Base-by-base conservation (phyloP, 1,140 invertebrate species). In the Aphidius ervi region DNA sequence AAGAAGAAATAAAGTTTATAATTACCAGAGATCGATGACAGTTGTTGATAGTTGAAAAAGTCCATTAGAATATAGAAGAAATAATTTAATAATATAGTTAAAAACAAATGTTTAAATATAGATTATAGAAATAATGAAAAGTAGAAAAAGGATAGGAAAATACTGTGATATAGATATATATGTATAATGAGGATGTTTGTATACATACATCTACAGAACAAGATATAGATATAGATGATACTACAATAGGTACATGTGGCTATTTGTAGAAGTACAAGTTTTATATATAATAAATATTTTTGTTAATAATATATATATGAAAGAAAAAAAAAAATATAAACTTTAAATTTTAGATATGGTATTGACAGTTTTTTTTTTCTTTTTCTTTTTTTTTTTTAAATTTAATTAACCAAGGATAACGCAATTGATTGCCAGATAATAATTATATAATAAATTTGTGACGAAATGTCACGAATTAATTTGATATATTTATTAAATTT, bases 161-260 rank as follows among this genome's bases (percentile, higher is more conserved):
- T 37, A 16, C 41, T 43, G 46, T n/a, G 48, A 53, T 56, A 64
- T 47, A 59, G 48, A 54, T 58, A 59, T 64, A 63, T 67, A 68
- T 71, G 63, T 68, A 66, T 66, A 66, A 69, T 59, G 65, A 56
- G 60, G 59, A 61, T 66, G 23, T 62, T 41, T 65, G 63, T 67
- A 64, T 68, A 69, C 63, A 69, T 69, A 62, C 58, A 40, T 31
- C 50, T 53, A 68, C 65, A 62, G 64, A 68, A 63, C 67, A 63
- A 64, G 63, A 66, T 65, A 70, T 63, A 72, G 64, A 70, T 65
- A 67, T 68, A 67, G 65, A 65, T 55, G 52, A 54, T 31, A 55
- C 66, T 70, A 69, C 63, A 70, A 39, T 70, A 70, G 66, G 65
- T 69, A 67, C 69, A 73, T 16, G 20, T 60, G 62, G 62, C 67